A percentile compares a stretch with the other conserved stretches of the same genome.
Evolutionary conservation across 2,888 invertebrate genomes (phyloP).

Genomic region (Sinelater perroti): DNA sequence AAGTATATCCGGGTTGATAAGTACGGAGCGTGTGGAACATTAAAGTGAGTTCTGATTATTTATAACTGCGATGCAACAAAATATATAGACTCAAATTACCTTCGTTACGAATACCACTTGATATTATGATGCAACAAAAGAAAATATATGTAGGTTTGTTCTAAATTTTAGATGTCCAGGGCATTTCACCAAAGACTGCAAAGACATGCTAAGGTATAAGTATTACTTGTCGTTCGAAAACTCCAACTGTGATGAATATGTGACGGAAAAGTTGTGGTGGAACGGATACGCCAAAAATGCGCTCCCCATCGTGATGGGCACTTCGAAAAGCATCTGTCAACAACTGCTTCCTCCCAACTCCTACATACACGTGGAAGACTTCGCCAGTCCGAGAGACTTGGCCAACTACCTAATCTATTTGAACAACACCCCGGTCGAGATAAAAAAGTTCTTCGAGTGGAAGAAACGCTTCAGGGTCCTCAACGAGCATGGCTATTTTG

Average conservation of each 20-base stretch:
- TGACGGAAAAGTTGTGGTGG: slow-evolving; percentile 77
- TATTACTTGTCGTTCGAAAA: slow-evolving; percentile 79
- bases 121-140: too few species aligned
- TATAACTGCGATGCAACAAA: slow-evolving; percentile 7
- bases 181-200: slow-evolving; percentile 69
- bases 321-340: slow-evolving; percentile 59
- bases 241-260: slow-evolving; percentile 72
- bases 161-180: slow-evolving; percentile 66
- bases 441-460: slow-evolving; percentile 67
- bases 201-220: slow-evolving; percentile 65
- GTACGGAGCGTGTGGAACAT: slow-evolving; percentile 65
- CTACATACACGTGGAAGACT: slow-evolving; percentile 69
- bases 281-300: slow-evolving; percentile 70
- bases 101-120: too few species aligned
- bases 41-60: slow-evolving; percentile 48
- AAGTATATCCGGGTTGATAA: slow-evolving; percentile 68
- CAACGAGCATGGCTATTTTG: slow-evolving; percentile 76
- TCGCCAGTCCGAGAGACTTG: slow-evolving; percentile 62
- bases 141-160: background rate
- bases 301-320: slow-evolving; percentile 74
- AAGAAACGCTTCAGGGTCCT: slow-evolving; percentile 64
- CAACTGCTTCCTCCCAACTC: slow-evolving; percentile 70
- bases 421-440: slow-evolving; percentile 58
- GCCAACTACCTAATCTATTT: slow-evolving; percentile 65
- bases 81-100: too few species aligned